Conservation (phyloP, 2,888 invertebrate genomes). For the Stratiomys singularior region DNA sequence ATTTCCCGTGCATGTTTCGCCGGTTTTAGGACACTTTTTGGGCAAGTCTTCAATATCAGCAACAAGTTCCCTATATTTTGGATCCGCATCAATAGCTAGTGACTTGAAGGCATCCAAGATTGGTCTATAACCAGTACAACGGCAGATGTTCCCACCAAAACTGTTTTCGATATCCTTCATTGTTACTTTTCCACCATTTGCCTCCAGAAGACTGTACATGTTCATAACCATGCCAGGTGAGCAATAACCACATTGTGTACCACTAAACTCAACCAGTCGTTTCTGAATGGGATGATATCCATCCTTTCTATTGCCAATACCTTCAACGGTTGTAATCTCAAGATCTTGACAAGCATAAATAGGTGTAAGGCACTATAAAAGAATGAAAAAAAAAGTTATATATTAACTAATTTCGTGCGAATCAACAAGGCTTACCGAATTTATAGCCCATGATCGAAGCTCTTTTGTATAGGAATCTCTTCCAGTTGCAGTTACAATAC, state of each 20-base stretch:
- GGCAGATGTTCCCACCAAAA: conserved; percentile 74
- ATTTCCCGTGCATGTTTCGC: conserved; percentile 52
- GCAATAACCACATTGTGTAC: conserved; percentile 76
- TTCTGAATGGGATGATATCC: conserved; percentile 74
- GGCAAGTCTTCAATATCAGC: conserved; percentile 65
- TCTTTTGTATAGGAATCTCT: conserved; percentile 53
- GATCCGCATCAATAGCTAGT: conserved; percentile 65
- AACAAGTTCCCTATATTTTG: conserved; percentile 53
- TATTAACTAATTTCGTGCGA: no score
- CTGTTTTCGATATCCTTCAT: conserved; percentile 72
- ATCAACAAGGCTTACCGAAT: conserved; percentile 52
- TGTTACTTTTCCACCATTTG: conserved; percentile 64
- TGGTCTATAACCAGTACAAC: conserved; percentile 74
- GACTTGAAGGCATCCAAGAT: conserved; percentile 70
- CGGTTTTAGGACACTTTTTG: conserved; percentile 59
- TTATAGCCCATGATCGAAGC: conserved; percentile 52
- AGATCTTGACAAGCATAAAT: conserved; percentile 71
- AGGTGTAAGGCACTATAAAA: conserved; percentile 70
- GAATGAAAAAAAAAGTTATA: neutral
- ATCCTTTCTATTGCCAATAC: conserved; percentile 70
- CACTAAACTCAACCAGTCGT: conserved; percentile 70
- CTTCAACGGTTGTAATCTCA: conserved; percentile 75
- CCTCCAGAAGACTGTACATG: conserved; percentile 69
- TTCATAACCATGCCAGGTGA: conserved; percentile 80
- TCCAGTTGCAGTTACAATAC: conserved; percentile 64